Evolutionary conservation across 2,888 invertebrate genomes (phyloP), one percentile per base, ranked within the genome.

Genomic region (Brachyptera risi): DNA sequence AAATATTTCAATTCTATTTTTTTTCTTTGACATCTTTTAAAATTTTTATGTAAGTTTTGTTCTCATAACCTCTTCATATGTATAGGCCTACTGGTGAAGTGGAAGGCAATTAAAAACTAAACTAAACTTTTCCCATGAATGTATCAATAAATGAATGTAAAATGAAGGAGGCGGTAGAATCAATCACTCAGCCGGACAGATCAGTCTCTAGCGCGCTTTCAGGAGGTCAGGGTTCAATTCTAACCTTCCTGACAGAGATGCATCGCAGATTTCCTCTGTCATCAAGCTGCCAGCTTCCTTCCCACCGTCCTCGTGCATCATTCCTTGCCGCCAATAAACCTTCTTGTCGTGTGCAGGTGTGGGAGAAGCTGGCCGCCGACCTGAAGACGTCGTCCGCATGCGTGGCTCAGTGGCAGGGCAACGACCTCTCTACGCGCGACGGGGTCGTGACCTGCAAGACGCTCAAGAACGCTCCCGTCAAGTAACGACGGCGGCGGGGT

Each of bases 361-460:
- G 54, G 54, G 54, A 54, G 54, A 56, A 58, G n/a, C 44, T 58
- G 47, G 21, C 76, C 75, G 71, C 71, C 64, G 76, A 77, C 64
- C 67, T 78, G 60, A 68, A 70, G 66, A 75, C 76, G 5, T 76
- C 74, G 19, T 68, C 79, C 1, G 81, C 80, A 51, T 83, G 89
- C 63, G 73, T 86, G 65, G 95, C 92, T 51, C 86, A 88, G 58
- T 96, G 96, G 96, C 88, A 90, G 75, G 89, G 88, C 23, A 90
- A 87, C 75, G 82, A 83, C 69, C 77, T 96, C 65, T 73, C 88
- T 60, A 88, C 92, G 59, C 76, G 83, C 58, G 81, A 80, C 26
- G 91, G 89, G 65, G 81, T 83, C 69, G 80, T 95, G 21, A 83
- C 79, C 47, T 86, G 89, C 68, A 87, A 86, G 74, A 80, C 84